Evolutionary conservation across 1,140 invertebrate species (phyloP), one percentile per base, ranked within the genome.

Genomic region (Temnothorax longispinosus): DNA sequence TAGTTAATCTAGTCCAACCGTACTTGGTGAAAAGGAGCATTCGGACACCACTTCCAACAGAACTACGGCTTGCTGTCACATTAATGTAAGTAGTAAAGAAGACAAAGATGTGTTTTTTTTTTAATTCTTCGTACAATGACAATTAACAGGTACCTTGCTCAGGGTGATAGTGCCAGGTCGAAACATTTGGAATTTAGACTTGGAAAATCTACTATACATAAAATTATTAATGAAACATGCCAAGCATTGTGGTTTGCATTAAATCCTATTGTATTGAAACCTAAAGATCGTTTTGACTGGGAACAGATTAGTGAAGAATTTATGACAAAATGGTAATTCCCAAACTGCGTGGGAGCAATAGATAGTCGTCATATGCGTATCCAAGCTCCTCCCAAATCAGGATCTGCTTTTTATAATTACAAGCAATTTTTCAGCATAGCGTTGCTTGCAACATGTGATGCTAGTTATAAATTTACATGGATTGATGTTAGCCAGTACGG

Each of bases 321-420:
- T 35, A 64, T 32, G 21, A 15, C 27, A 35, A 64, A 64, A 35
- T 64, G 60, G 32, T 32, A 64, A 35, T 67, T 67, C 18, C 64
- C 64, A 8, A 67, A 67, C 38, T 67, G 64, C 10, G 8, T 67
- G 21, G 64, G 64, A 32, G 69, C 69, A 15, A 3, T 71, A 50
- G 69, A 71, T 52, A 21, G 65, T 2, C 7, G 69, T 7, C 69
- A 71, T 71, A 71, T 71, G 69, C 15, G 69, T 8, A 38, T 71
- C 32, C 47, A 71, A 11, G 47, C 47, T 3, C 47, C 47, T 10
- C 44, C 41, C 1, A 71, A 71, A 32, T 71, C 47, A 2, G 69
- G 44, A 50, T 71, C 69, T 11, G 10, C 21, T 2, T 71, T 50
- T 32, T 71, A 50, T 32, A 71, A 71, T 52, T 71, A 71, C 4